A percentile compares a stretch with the other conserved stretches of the same genome.
phyloP scores from a whole-genome alignment of 1,140 invertebrate genomes.

The Pomacea maculata region DNA sequence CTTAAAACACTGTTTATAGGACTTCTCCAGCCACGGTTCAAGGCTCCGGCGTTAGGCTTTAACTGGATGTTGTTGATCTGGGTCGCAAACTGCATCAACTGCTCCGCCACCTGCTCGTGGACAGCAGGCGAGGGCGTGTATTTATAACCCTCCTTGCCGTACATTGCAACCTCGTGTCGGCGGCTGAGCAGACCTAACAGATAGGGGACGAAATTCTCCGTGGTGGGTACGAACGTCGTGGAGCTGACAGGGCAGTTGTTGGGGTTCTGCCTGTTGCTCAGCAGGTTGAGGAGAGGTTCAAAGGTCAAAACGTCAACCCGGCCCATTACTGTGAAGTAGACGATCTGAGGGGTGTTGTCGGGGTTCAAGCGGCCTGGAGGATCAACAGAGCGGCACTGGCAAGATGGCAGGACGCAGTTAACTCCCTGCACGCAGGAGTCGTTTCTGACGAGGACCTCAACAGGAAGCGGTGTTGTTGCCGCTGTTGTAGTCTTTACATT shows the following conservation, averaged over 20 bases:
- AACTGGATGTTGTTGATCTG: too few relatives aligned
- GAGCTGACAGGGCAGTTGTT: slow-evolving; percentile 82
- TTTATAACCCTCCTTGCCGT: slow-evolving; percentile 69
- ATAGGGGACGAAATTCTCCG: slow-evolving; percentile 81
- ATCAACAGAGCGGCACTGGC: slow-evolving; percentile 12
- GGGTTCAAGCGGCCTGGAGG: slow-evolving; percentile 9
- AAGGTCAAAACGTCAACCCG: slow-evolving; percentile 32
- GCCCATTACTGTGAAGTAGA: slow-evolving; percentile 49
- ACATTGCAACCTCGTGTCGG: slow-evolving; percentile 85
- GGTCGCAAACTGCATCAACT: too few relatives aligned
- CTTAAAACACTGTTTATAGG: too few relatives aligned
- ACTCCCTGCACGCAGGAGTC: slow-evolving; percentile 18
- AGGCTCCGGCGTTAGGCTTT: too few relatives aligned
- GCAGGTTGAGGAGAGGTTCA: not conserved
- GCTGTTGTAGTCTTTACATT: not conserved
- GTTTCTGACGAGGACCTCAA: not conserved
- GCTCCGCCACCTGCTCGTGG: too few relatives aligned
- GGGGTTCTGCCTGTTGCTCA: slow-evolving; percentile 74
- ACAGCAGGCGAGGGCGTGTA: too few relatives aligned
- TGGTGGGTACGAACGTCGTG: slow-evolving; percentile 85
- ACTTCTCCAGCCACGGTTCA: too few relatives aligned
- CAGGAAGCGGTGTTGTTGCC: not conserved
- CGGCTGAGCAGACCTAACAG: slow-evolving; percentile 82
- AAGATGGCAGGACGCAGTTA: slow-evolving; percentile 24
- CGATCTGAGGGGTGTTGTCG: slow-evolving; percentile 44